phyloP scores from a whole-genome alignment of 1,140 invertebrate species.

The Tetranychus urticae region DNA sequence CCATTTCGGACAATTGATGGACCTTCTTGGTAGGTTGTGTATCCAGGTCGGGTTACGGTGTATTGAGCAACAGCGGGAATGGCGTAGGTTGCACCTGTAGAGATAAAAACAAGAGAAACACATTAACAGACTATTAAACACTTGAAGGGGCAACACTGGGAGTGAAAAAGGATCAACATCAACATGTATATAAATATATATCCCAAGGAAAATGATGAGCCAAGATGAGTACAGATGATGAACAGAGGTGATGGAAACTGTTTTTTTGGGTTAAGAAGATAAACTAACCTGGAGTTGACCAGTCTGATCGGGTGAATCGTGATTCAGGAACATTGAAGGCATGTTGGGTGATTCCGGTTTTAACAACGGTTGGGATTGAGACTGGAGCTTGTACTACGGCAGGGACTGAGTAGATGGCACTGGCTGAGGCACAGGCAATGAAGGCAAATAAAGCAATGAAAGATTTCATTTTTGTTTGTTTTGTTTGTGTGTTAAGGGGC shows the following conservation, averaged over 20 bases:
- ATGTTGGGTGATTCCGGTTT: background rate
- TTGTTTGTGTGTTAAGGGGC: background rate
- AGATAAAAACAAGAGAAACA: background rate
- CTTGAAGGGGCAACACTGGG: background rate
- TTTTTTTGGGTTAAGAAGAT: no score
- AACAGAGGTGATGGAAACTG: background rate
- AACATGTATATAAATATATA: no score
- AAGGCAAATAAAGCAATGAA: background rate
- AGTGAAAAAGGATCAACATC: background rate
- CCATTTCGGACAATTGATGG: background rate
- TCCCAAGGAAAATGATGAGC: no score
- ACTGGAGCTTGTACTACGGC: background rate
- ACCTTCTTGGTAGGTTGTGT: background rate
- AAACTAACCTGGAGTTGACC: background rate
- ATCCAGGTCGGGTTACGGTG: background rate
- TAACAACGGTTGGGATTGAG: background rate
- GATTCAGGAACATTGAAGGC: background rate
- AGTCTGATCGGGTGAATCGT: slow-evolving; percentile 1
- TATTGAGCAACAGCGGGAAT: background rate
- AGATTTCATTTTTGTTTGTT: background rate
- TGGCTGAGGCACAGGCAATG: background rate
- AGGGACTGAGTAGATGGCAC: background rate
- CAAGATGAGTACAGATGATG: background rate
- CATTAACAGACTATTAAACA: background rate
- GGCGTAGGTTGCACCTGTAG: background rate